Percentiles rank a stretch among this genome's conserved stretches.
phyloP scores from a whole-genome alignment of 2,888 invertebrate species.

The Pomacea canaliculata region DNA sequence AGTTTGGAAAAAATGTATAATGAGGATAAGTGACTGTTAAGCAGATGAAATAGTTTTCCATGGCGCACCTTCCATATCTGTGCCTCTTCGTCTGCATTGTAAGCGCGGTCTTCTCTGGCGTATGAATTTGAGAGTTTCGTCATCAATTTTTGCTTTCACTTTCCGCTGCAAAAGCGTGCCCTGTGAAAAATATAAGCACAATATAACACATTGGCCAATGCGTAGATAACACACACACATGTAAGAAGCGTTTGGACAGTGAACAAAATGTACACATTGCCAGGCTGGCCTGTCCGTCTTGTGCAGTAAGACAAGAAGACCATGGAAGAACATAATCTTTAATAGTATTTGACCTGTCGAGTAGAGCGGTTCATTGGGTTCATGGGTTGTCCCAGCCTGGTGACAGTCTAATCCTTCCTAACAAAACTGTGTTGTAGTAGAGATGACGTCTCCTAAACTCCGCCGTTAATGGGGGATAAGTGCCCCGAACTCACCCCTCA shows the following conservation, averaged over 20 bases:
- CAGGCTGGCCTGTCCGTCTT: too few relatives aligned
- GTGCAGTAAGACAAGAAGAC: too few relatives aligned
- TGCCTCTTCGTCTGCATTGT: conserved; percentile 58
- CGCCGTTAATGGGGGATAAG: not conserved
- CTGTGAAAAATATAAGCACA: conserved; percentile 35
- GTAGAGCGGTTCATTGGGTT: too few relatives aligned
- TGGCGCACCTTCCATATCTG: conserved; percentile 1
- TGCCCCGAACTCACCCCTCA: too few relatives aligned
- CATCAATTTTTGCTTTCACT: conserved; percentile 60
- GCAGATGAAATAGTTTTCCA: not conserved
- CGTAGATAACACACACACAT: not conserved
- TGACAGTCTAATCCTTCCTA: too few relatives aligned
- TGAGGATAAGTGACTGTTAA: too few relatives aligned
- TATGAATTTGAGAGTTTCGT: conserved; percentile 66
- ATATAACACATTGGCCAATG: too few relatives aligned
- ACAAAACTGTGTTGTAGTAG: not conserved
- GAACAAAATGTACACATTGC: not conserved
- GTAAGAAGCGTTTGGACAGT: too few relatives aligned
- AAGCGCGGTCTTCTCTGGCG: conserved; percentile 65
- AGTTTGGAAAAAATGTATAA: too few relatives aligned
- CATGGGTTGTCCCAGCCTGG: too few relatives aligned
- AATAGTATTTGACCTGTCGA: too few relatives aligned
- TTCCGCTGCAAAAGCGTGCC: conserved; percentile 61
- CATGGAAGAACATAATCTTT: too few relatives aligned
- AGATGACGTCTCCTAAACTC: not conserved